Evolutionary conservation across 2,888 invertebrate genomes (phyloP), one percentile per base, ranked within the genome.

Genomic region (Lathronympha strigana): DNA sequence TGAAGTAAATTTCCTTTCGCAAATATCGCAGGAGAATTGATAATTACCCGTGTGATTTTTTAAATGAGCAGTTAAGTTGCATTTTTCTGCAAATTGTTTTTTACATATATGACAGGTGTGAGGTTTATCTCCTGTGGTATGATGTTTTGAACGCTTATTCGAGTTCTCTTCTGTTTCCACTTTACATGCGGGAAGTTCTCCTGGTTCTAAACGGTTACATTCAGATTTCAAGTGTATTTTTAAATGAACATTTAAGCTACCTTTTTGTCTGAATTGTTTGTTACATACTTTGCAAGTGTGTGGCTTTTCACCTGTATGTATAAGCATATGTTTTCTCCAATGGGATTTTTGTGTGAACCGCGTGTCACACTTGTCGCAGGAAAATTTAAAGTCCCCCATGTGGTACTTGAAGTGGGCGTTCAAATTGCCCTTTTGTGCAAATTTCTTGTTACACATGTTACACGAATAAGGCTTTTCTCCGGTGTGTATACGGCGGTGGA

Each of bases 361-460:
- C 25, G 21, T 55, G 3, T 55, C 13, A 17, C 54, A 55, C 9
- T 38, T 17, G 1, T 55, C 54, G 6, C 54, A 55, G 15, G 40
- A 40, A 5, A 25, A 55, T 2, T 25, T 21, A 38, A 25, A 40
- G 19, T 55, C 38, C 0, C 54, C 54, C 15, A 23, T 25, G 25
- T 55, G 54, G 15, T 55, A 55, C 28, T 40, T 55, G 9, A 55
- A 40, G 25, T 55, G 54, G 17, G 54, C 54, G 13, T 55, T 55
- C 3, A 57, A 45, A 19, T 57, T 57, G 28, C 57, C 57, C 28
- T 57, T 57, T 57, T 57, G 57, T 6, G 57, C 57, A 13, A 57
- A 57, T 57, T 45, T 31, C n/a, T 57, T 57, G 19, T 57, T 28
- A 19, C 57, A 57, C 9, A 57, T 2, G 4, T 45, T 43, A n/a